These are phyloP conservation scores for Euphonia xanthogaster DNA, from an alignment of 2,797 vertebrate species.

Conservation along the genomic window DNA sequence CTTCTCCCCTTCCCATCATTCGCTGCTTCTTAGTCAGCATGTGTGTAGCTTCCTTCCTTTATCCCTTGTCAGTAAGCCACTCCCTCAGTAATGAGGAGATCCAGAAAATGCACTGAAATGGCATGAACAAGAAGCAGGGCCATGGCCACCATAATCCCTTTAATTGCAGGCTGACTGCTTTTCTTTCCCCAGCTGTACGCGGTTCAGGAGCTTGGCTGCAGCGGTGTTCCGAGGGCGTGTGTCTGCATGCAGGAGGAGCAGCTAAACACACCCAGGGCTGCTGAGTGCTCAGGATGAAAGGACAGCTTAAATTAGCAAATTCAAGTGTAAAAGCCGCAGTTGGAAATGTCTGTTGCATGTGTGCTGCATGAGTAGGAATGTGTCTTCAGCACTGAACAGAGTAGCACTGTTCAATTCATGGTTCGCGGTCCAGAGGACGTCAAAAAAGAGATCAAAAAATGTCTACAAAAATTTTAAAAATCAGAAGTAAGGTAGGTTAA, in stretches of 20 bases:
- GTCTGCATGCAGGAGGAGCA: background rate
- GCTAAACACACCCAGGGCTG: background rate
- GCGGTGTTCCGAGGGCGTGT: background rate
- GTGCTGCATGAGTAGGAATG: background rate
- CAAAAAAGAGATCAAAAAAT: background rate
- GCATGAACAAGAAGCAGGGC: background rate
- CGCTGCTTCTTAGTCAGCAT: background rate
- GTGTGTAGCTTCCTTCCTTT: background rate
- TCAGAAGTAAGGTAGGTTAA: background rate
- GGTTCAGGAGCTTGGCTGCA: background rate
- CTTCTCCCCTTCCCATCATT: background rate
- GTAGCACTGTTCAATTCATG: background rate
- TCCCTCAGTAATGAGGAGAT: background rate
- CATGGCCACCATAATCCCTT: background rate
- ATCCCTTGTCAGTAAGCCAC: background rate
- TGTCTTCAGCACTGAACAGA: background rate
- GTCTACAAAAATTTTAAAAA: background rate
- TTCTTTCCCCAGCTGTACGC: background rate
- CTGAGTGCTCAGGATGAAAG: background rate
- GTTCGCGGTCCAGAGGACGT: background rate
- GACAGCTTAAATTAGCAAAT: background rate
- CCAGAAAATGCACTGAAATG: conserved; percentile 28
- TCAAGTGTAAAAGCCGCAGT: background rate
- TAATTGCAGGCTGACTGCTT: background rate
- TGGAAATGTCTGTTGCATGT: background rate